Percentiles rank a stretch among this genome's conserved stretches.
phyloP scores from a whole-genome alignment of 2,797 vertebrate species.

The Coccyzus lansbergi region DNA sequence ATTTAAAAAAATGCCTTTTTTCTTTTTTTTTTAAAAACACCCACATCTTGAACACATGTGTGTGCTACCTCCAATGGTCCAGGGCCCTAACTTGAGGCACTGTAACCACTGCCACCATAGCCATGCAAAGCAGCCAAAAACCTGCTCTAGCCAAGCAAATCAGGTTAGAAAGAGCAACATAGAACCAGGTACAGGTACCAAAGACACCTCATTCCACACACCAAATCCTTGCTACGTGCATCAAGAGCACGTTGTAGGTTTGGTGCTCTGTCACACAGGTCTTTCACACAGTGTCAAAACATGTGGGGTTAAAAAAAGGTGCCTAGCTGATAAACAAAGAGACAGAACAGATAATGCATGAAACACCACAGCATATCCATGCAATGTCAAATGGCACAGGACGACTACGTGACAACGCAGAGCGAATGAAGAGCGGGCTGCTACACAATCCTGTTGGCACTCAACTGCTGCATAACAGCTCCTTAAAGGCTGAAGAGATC shows the following conservation, averaged over 20 bases:
- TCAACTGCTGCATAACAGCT: rapidly evolving
- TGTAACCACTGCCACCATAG: neutral
- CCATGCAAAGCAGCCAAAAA: neutral
- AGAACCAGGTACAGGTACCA: neutral
- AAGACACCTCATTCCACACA: neutral
- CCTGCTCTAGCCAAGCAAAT: neutral
- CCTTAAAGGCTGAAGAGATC: neutral
- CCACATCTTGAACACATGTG: neutral
- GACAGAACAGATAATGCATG: neutral
- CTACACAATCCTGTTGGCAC: neutral
- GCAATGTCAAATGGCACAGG: neutral
- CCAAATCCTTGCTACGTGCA: neutral
- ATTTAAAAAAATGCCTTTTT: neutral
- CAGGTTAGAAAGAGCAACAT: neutral
- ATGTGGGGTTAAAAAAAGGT: neutral
- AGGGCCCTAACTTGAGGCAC: neutral
- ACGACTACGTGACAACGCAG: neutral
- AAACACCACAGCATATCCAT: neutral
- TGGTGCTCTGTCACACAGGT: neutral
- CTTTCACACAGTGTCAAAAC: neutral
- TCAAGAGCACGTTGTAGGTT: slow-evolving; percentile 12
- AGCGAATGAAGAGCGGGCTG: neutral
- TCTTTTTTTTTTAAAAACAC: no score
- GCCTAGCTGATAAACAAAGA: slow-evolving; percentile 13
- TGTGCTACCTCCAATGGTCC: neutral